phyloP scores from a whole-genome alignment of 2,888 invertebrate genomes.

The Selenia dentaria region DNA sequence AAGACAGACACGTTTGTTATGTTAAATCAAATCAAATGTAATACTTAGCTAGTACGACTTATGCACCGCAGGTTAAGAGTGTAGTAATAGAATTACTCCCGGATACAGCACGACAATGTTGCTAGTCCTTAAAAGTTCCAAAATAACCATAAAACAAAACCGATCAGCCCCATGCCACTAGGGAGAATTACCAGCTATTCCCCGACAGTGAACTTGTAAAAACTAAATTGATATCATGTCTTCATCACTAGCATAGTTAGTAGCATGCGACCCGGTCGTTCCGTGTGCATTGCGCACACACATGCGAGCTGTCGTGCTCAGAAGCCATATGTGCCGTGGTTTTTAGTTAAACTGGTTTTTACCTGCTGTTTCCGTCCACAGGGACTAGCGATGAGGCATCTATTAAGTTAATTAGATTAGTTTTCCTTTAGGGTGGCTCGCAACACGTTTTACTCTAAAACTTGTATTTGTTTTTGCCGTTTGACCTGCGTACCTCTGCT shows the following conservation, averaged over 20 bases:
- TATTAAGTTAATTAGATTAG: constrained; percentile 13
- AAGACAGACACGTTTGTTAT: too few relatives aligned
- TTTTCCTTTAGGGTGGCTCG: too few relatives aligned
- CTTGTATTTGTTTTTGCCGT: too few relatives aligned
- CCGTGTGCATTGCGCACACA: constrained; percentile 3
- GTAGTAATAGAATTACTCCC: too few relatives aligned
- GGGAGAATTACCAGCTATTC: not conserved
- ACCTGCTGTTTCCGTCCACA: constrained; percentile 7
- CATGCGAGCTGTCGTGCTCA: constrained; percentile 17
- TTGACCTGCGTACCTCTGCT: too few relatives aligned
- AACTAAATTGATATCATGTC: constrained; percentile 35
- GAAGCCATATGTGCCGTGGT: constrained; percentile 3
- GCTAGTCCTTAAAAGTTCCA: too few relatives aligned
- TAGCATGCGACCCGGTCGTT: constrained; percentile 2
- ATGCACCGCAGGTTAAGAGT: too few relatives aligned
- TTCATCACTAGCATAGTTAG: constrained; percentile 23
- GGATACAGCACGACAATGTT: too few relatives aligned
- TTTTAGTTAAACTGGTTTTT: constrained; percentile 11
- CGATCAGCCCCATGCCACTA: constrained; percentile 4
- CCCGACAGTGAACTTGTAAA: constrained; percentile 13
- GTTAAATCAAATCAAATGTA: too few relatives aligned
- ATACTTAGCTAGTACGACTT: too few relatives aligned
- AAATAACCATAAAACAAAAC: too few relatives aligned
- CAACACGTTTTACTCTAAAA: too few relatives aligned
- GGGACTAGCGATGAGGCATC: constrained; percentile 4